Evolutionary conservation across 2,888 invertebrate species (phyloP), one percentile per base, ranked within the genome.

Genomic region (Athalia rosae): DNA sequence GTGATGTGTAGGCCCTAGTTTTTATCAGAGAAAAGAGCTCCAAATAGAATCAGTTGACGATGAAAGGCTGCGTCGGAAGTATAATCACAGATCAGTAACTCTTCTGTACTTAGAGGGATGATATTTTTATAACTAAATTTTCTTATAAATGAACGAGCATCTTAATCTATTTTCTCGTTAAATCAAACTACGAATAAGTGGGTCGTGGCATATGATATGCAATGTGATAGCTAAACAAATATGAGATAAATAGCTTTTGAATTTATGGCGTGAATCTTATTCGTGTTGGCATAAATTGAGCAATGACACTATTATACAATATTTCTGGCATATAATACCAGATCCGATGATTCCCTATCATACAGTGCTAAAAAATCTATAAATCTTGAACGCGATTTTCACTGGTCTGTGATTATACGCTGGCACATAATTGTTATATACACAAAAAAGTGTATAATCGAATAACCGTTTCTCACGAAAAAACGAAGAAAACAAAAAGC

Each of bases 391-490:
- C 71, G 50, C 13, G 45, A 71, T 58, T 50, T 13, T 58, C 58
- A 71, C 71, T 71, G 71, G 58, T 71, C 71, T 71, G 71, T 71
- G 58, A 45, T 71, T 58, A 71, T 71, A 58, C n/a, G 45, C 50
- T 71, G 71, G 43, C 69, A 67, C 67, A 63, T 9, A 63, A 28
- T 28, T 0, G 28, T 28, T 53, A 56, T 71, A 71, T 58, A 53
- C 58, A 71, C 71, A 71, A 56, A 3, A 50, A 11, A 50, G 41
- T 50, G 67, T 6, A 13, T 45, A 58, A 13, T 28, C 1, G 28
- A 71, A 58, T 13, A 7, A 8, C 41, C 6, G 41, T 74, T 61
- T 45, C 59, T 11, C 45, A 15, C 13, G 48, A 43, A 58, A 56
- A 41, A 48, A 48, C 9, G 50, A 47, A 61, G 45, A 58, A 71